phyloP scores from a whole-genome alignment of 2,888 invertebrate species.

The Acleris sparsana region DNA sequence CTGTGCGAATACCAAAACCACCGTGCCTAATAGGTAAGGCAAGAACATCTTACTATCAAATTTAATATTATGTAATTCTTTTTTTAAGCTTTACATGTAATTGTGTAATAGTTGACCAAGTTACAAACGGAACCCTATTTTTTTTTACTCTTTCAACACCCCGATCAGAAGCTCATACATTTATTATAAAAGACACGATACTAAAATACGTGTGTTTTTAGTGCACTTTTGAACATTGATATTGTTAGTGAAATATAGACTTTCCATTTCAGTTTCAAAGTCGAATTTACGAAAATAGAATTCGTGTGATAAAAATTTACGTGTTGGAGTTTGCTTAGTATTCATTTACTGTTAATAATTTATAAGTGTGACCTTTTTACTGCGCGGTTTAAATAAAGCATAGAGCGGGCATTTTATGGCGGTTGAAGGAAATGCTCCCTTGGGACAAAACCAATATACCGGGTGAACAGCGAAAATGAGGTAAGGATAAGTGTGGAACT shows the following conservation, averaged over 20 bases:
- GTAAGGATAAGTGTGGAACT: neutral
- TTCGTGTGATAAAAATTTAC: neutral
- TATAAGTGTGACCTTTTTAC: conserved; percentile 12
- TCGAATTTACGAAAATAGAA: neutral
- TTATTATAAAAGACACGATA: neutral
- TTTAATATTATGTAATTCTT: too few relatives aligned
- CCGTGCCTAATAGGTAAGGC: too few relatives aligned
- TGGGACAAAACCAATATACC: neutral
- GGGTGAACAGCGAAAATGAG: neutral
- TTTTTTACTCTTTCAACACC: conserved; percentile 2
- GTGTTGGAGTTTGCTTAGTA: conserved; percentile 1
- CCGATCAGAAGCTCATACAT: neutral
- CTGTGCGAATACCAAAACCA: too few relatives aligned
- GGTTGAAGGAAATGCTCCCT: neutral
- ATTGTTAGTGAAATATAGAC: neutral
- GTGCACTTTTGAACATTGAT: neutral
- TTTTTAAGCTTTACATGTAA: too few relatives aligned
- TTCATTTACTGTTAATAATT: conserved; percentile 6
- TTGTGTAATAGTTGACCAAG: too few relatives aligned
- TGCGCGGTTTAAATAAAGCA: neutral
- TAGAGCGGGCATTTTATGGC: neutral
- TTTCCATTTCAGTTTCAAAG: neutral
- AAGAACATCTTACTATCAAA: too few relatives aligned
- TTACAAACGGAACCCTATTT: too few relatives aligned
- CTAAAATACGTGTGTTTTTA: conserved; percentile 7